Evolutionary conservation across 2,888 invertebrate genomes (phyloP).

Genomic region (Camptogramma bilineatum): DNA sequence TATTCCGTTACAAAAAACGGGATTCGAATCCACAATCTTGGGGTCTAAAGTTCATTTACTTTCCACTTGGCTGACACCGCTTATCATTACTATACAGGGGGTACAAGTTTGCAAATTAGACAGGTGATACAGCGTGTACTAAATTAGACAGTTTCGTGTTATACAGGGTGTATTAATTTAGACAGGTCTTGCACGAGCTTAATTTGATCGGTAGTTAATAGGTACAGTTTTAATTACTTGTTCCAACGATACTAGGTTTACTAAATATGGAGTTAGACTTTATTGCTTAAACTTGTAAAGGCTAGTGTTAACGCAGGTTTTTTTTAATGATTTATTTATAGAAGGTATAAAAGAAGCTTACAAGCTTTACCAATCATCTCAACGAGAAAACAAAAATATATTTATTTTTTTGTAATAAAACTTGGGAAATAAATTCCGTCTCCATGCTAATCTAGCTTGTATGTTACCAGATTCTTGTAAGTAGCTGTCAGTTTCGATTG

Average conservation of each 20-base stretch:
- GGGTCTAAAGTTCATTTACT: neutral
- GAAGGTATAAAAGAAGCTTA: no score
- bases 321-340: no score
- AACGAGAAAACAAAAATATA: no score
- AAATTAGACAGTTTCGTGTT: slow-evolving; percentile 12
- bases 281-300: neutral
- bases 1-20: neutral
- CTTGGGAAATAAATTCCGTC: neutral
- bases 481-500: slow-evolving; percentile 19
- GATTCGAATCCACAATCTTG: neutral
- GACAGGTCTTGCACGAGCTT: slow-evolving; percentile 20
- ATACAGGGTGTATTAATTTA: slow-evolving; percentile 28
- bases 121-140: slow-evolving; percentile 15
- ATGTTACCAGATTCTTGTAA: slow-evolving; percentile 18
- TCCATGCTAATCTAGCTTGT: slow-evolving; percentile 17
- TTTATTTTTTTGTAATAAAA: no score
- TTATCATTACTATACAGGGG: neutral
- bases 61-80: neutral
- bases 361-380: no score
- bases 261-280: slow-evolving; percentile 22
- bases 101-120: slow-evolving; percentile 8
- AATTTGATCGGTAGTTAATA: slow-evolving; percentile 21
- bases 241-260: slow-evolving; percentile 10
- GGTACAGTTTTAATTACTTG: slow-evolving; percentile 23
- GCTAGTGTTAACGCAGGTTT: no score